Evolutionary conservation across 2,888 invertebrate species (phyloP).

Genomic region (Eupsilia transversa): DNA sequence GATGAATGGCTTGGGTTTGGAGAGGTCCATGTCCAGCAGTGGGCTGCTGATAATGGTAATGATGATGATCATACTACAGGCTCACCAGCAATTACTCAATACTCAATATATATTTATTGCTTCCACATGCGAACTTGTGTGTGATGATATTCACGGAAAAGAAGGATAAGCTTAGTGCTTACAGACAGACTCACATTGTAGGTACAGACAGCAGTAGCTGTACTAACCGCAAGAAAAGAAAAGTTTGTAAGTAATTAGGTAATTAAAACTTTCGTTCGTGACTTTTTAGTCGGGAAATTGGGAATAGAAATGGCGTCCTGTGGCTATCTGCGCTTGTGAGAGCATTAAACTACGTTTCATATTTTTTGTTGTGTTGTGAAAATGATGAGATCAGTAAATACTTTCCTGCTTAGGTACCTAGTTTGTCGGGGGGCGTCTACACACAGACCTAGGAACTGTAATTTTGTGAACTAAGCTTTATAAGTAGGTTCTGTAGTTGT

Average conservation of each 20-base stretch:
- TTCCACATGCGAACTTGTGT: too few relatives aligned
- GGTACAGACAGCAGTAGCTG: background rate
- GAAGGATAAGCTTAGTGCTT: too few relatives aligned
- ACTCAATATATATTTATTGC: too few relatives aligned
- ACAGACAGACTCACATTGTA: background rate
- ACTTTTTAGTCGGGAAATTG: background rate
- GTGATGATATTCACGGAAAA: too few relatives aligned
- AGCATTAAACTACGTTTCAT: background rate
- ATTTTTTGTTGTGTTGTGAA: background rate
- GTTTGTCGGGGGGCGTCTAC: too few relatives aligned
- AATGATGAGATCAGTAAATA: background rate
- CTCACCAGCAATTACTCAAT: too few relatives aligned
- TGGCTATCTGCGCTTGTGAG: background rate
- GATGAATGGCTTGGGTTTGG: background rate
- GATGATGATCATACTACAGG: too few relatives aligned
- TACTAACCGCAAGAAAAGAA: background rate
- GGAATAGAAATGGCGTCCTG: background rate
- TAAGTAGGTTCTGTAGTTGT: too few relatives aligned
- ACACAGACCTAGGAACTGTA: too few relatives aligned
- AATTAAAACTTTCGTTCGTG: background rate
- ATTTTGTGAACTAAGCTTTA: too few relatives aligned
- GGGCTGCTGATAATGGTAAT: background rate
- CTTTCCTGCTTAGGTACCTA: background rate
- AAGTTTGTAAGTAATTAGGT: background rate
- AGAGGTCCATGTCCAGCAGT: background rate